Conservation (phyloP, 2,113 vertebrate species). For the Tychaedon coryphoeus region DNA sequence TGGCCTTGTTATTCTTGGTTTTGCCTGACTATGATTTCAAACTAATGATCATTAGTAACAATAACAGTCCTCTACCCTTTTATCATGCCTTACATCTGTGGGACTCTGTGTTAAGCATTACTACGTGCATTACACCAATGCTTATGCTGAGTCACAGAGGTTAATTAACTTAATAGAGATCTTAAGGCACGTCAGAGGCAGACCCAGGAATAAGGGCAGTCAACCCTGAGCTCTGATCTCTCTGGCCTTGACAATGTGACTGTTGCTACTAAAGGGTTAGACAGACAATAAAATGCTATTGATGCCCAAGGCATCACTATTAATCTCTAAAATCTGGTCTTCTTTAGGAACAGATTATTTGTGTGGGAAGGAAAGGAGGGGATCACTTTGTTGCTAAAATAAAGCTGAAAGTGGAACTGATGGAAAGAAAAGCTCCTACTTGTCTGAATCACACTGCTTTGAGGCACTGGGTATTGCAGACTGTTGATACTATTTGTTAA, state of each 20-base stretch:
- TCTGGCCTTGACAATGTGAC: neutral
- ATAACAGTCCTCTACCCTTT: slow-evolving; percentile 31
- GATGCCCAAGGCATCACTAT: neutral
- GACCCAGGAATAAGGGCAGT: neutral
- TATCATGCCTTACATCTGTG: slow-evolving; percentile 36
- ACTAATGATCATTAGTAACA: slow-evolving; percentile 36
- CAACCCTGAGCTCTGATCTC: neutral
- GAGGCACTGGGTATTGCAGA: neutral
- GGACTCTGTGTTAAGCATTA: neutral
- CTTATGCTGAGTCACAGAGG: slow-evolving; percentile 35
- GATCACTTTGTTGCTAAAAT: neutral
- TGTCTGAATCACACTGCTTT: slow-evolving; percentile 16
- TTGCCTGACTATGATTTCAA: slow-evolving; percentile 43
- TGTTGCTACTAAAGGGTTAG: neutral
- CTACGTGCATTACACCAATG: slow-evolving; percentile 21
- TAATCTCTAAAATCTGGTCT: neutral
- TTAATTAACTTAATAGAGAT: slow-evolving; percentile 61
- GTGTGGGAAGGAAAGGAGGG: neutral
- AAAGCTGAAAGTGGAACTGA: neutral
- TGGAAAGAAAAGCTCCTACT: slow-evolving; percentile 2
- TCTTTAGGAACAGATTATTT: neutral
- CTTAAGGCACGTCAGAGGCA: neutral
- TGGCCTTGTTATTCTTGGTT: slow-evolving; percentile 52
- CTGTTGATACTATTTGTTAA: neutral
- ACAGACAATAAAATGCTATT: neutral